Evolutionary conservation across 2,888 invertebrate genomes (phyloP), one percentile per base, ranked within the genome.

Genomic region (Metellina segmentata): DNA sequence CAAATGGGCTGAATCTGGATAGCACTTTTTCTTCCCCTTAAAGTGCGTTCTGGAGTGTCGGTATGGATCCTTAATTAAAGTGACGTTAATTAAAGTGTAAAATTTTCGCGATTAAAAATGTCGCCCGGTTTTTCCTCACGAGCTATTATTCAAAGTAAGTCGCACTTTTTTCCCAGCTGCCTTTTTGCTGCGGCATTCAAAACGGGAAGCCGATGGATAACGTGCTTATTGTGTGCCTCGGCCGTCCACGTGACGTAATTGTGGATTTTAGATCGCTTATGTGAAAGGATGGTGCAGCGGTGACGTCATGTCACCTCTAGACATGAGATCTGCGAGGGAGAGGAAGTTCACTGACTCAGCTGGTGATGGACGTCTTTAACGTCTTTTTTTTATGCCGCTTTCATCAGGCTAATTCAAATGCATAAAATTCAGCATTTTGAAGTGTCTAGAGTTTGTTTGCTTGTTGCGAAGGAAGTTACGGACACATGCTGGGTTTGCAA

Each of bases 41-140:
- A 71, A 34, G 34, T 34, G 34, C 34, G 34, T 34, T 4, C 34
- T 34, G 4, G 34, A 34, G 34, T 34, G 34, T 34, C 34, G 74
- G 51, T 51, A 49, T 71, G 72, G 20, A 53, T n/a, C 52, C 89
- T 82, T 89, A 89, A 89, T 89, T 89, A 89, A 89, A 89, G 89
- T 34, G 13, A 51, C 69, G 82, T 89, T 89, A 89, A 89, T 89
- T 89, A 89, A 89, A 82, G 89, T 75, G 77, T 82, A 82, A 82
- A 89, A 77, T 89, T 89, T 75, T 82, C 53, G 70, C 82, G 75
- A 89, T 89, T 89, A 89, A 89, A 89, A 89, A 89, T 74, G 75
- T 81, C 75, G 20, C 75, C 7, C 53, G 13, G 52, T 72, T 87
- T 79, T 78, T 53, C 48, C 61, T n/a, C 69, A 34, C 34, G 34